These are phyloP conservation scores for Cottus gobio DNA, from an alignment of 2,113 vertebrate genomes.

Conservation along the genomic window DNA sequence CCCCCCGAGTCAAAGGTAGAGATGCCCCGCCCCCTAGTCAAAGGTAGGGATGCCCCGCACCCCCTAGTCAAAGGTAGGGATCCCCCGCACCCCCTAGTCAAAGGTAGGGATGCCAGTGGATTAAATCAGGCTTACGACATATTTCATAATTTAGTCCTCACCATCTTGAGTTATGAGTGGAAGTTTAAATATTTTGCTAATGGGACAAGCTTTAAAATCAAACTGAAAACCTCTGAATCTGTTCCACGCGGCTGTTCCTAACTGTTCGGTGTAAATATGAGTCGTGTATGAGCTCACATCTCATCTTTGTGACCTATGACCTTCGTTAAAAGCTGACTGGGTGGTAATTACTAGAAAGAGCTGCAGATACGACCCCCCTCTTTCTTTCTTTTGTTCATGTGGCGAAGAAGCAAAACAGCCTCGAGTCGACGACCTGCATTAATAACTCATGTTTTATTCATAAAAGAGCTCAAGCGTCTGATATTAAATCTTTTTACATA, in stretches of 20 bases:
- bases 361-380: neutral
- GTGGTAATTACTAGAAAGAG: conserved; percentile 16
- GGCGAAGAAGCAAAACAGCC: neutral
- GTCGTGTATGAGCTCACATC: neutral
- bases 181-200: too few species aligned
- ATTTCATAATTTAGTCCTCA: neutral
- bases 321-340: conserved; percentile 5
- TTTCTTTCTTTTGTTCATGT: neutral
- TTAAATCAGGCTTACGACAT: neutral
- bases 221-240: too few species aligned
- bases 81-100: too few species aligned
- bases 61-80: too few species aligned
- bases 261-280: too few species aligned
- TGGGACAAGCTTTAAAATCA: too few species aligned
- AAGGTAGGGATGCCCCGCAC: too few species aligned
- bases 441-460: conserved; percentile 55
- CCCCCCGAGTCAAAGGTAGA: too few species aligned
- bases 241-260: too few species aligned
- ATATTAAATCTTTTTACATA: conserved; percentile 20
- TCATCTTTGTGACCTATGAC: conserved; percentile 7
- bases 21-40: too few species aligned
- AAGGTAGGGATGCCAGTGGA: neutral
- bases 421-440: neutral
- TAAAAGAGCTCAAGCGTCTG: neutral
- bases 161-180: too few species aligned